Evolutionary conservation across 2,113 vertebrate genomes (phyloP).

Genomic region (Cathartes aura): DNA sequence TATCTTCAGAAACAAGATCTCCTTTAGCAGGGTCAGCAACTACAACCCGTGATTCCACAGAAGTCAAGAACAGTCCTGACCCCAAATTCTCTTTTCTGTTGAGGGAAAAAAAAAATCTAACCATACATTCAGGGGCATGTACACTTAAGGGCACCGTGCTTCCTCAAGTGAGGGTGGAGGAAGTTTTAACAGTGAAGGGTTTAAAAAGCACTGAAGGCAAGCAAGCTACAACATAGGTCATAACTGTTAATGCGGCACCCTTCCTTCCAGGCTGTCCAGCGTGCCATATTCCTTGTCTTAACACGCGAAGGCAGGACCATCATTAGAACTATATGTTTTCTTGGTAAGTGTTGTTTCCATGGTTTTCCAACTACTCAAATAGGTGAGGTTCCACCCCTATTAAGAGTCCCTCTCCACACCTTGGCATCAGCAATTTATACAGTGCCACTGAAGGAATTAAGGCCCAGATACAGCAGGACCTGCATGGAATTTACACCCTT

Average conservation of each 20-base stretch:
- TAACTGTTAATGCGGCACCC: neutral
- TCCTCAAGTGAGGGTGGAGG: neutral
- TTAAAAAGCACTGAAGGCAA: neutral
- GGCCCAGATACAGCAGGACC: neutral
- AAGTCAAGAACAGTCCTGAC: neutral
- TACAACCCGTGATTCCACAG: neutral
- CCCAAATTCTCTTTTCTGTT: neutral
- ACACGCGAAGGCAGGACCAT: neutral
- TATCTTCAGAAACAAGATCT: neutral
- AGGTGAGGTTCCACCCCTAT: neutral
- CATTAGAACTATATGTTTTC: neutral
- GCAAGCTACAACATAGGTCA: neutral
- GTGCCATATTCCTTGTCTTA: neutral
- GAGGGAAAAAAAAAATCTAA: neutral
- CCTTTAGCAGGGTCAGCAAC: neutral
- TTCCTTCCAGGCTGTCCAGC: neutral
- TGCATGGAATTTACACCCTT: neutral
- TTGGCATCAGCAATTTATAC: neutral
- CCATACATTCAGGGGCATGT: neutral
- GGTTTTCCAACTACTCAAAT: neutral
- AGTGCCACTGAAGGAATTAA: neutral
- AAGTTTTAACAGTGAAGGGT: neutral
- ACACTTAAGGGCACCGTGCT: rapidly evolving
- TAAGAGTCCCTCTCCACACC: neutral
- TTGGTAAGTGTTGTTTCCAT: neutral